Evolutionary conservation across 2,888 invertebrate genomes (phyloP).

Genomic region (Malthinus flaveolus): DNA sequence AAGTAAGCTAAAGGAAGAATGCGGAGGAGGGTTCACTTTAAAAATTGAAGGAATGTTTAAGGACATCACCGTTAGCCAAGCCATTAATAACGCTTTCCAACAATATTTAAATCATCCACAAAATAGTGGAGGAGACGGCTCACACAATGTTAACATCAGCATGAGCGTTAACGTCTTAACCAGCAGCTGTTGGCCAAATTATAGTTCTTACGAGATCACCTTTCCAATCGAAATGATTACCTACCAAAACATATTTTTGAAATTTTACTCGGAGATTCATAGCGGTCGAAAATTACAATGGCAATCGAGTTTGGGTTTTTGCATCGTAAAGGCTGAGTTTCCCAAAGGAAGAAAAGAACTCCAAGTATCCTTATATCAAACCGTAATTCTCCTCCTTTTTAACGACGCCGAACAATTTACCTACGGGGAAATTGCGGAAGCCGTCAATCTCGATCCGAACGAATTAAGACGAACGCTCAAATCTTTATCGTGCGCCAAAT

Average conservation of each 20-base stretch:
- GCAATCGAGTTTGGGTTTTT: constrained; percentile 95
- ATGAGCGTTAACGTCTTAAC: constrained; percentile 93
- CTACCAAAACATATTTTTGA: constrained; percentile 91
- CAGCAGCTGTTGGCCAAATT: constrained; percentile 98
- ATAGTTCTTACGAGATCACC: constrained; percentile 84
- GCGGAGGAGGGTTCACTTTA: constrained; percentile 96
- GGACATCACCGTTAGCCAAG: constrained; percentile 96
- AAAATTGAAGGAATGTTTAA: constrained; percentile 99
- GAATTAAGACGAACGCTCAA: constrained; percentile 91
- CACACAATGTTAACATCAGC: constrained; percentile 62
- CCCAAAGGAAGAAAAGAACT: constrained; percentile 88
- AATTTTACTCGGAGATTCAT: constrained; percentile 94
- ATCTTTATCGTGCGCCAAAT: constrained; percentile 93
- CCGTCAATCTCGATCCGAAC: constrained; percentile 89
- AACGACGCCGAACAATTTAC: constrained; percentile 81
- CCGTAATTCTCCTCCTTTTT: constrained; percentile 87
- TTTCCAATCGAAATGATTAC: constrained; percentile 85
- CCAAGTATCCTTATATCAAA: constrained; percentile 95
- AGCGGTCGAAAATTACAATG: constrained; percentile 95
- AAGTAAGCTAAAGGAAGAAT: constrained; percentile 95
- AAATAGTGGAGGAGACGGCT: constrained; percentile 21
- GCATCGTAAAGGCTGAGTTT: constrained; percentile 86
- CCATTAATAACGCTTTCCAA: constrained; percentile 91
- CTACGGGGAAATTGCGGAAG: constrained; percentile 82
- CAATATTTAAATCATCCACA: constrained; percentile 59